Evolutionary conservation across 2,113 vertebrate species (phyloP).

Genomic region (Odocoileus virginianus): DNA sequence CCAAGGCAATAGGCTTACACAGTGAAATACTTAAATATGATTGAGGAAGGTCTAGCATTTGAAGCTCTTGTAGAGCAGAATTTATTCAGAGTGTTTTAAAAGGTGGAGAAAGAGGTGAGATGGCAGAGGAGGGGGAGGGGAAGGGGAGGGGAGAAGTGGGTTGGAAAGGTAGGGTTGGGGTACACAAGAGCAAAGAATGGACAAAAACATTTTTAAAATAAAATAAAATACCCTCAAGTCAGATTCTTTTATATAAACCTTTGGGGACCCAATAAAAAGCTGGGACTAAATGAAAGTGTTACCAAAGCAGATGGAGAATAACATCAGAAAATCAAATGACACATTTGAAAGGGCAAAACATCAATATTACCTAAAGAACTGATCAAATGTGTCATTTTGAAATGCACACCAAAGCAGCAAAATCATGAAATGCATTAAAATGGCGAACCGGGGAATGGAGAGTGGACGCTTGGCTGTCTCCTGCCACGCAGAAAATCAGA

Average conservation of each 20-base stretch:
- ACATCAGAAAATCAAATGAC: constrained; percentile 84
- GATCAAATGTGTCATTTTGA: constrained; percentile 80
- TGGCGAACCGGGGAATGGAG: constrained; percentile 31
- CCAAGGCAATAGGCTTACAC: constrained; percentile 45
- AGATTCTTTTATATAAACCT: constrained; percentile 72
- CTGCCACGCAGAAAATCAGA: constrained; percentile 72
- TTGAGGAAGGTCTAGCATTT: not conserved
- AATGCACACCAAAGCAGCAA: constrained; percentile 78
- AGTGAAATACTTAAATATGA: constrained; percentile 44
- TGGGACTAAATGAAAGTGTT: constrained; percentile 78
- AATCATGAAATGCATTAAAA: constrained; percentile 78
- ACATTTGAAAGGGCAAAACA: constrained; percentile 85
- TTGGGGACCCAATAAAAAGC: constrained; percentile 73
- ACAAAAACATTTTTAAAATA: not conserved
- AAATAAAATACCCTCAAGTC: constrained; percentile 68
- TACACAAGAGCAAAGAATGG: not conserved
- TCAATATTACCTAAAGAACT: constrained; percentile 80
- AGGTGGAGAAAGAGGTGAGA: not conserved
- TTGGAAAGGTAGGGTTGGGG: not conserved
- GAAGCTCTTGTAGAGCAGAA: not conserved
- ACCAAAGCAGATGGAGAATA: constrained; percentile 78
- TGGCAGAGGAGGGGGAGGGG: not conserved
- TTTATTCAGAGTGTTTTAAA: constrained; percentile 66
- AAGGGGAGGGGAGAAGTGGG: not conserved
- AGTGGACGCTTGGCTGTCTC: constrained; percentile 39